Evolutionary conservation across 2,888 invertebrate genomes (phyloP).

Genomic region (Diplolepis rosae): DNA sequence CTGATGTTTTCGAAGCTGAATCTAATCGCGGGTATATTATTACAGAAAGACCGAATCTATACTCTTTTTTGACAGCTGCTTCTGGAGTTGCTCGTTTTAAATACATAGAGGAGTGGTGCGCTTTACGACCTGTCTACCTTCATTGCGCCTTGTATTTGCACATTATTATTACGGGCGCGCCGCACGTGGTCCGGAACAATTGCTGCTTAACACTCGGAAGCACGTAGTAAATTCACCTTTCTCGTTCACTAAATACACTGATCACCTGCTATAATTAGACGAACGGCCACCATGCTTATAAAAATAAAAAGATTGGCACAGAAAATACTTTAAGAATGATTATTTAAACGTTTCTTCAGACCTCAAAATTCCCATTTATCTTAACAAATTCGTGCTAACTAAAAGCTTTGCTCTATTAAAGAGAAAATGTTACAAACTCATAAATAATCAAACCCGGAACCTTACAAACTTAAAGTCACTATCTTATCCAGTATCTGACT

Average conservation of each 20-base stretch:
- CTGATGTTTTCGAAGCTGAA: not conserved
- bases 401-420: too few species aligned
- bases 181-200: constrained; percentile 49
- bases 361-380: not conserved
- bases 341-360: not conserved
- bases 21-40: constrained; percentile 15
- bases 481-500: too few species aligned
- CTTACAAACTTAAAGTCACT: too few species aligned
- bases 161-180: constrained; percentile 27
- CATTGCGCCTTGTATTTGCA: constrained; percentile 40
- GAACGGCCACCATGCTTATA: not conserved
- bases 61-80: constrained; percentile 5
- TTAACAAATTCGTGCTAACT: too few species aligned
- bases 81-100: constrained; percentile 16
- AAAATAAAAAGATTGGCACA: not conserved
- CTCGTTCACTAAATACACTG: constrained; percentile 15
- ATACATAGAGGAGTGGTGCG: constrained; percentile 30
- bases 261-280: not conserved
- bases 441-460: too few species aligned
- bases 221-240: constrained; percentile 8
- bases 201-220: constrained; percentile 7
- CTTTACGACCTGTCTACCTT: constrained; percentile 47
- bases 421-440: too few species aligned
- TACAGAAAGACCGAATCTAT: constrained; percentile 12
- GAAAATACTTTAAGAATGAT: not conserved